Conservation (phyloP, 1,140 invertebrate genomes). For the Hylaeus anthracinus region DNA sequence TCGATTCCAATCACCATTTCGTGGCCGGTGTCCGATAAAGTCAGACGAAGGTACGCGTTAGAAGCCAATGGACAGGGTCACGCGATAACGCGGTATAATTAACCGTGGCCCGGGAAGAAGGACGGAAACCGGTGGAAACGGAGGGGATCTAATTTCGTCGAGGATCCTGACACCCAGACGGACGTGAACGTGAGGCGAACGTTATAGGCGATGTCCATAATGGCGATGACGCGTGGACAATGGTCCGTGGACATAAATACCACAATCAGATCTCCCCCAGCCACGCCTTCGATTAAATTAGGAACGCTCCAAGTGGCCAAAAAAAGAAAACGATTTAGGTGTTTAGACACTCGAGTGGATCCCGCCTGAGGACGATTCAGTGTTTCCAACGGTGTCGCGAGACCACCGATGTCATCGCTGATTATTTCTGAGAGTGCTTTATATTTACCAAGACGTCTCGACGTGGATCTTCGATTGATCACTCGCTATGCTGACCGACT, state of each 20-base stretch:
- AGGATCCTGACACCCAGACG: constrained; percentile 53
- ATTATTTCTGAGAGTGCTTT: background rate
- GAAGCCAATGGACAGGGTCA: background rate
- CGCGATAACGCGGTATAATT: constrained; percentile 31
- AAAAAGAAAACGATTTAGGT: constrained; percentile 52
- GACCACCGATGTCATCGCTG: constrained; percentile 13
- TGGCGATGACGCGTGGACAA: constrained; percentile 63
- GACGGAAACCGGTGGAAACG: constrained; percentile 30
- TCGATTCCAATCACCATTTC: background rate
- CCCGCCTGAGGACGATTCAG: constrained; percentile 28
- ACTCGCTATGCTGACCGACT: background rate
- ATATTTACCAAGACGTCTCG: background rate
- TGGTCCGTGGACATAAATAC: constrained; percentile 64
- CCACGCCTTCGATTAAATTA: constrained; percentile 66
- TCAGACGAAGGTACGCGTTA: background rate
- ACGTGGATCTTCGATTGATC: background rate
- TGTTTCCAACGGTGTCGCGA: constrained; percentile 15
- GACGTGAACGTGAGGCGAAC: constrained; percentile 47
- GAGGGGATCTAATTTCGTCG: constrained; percentile 55
- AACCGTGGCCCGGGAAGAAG: constrained; percentile 13
- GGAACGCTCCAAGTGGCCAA: constrained; percentile 54
- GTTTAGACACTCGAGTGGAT: constrained; percentile 53
- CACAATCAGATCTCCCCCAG: constrained; percentile 58
- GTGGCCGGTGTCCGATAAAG: background rate
- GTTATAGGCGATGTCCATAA: constrained; percentile 55